Percentiles rank a stretch among this genome's conserved stretches.
Conservation (phyloP, 2,113 vertebrate species). For the Rostratula benghalensis region DNA sequence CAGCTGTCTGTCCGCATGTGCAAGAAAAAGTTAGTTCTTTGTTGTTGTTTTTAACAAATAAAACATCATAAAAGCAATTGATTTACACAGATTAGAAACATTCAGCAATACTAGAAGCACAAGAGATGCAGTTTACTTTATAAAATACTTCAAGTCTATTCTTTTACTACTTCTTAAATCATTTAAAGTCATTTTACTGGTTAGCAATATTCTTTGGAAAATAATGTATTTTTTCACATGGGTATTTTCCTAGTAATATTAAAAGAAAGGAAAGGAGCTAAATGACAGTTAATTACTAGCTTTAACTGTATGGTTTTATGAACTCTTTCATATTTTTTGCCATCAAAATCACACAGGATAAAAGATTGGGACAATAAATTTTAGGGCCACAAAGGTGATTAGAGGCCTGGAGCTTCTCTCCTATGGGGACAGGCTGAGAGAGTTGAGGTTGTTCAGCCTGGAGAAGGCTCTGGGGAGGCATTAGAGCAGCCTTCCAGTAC, state of each 20-base stretch:
- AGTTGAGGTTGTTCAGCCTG: not conserved
- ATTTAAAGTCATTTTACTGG: not conserved
- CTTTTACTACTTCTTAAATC: not conserved
- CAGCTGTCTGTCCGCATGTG: too few species aligned
- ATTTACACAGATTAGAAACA: not conserved
- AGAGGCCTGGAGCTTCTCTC: not conserved
- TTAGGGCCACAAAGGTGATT: not conserved
- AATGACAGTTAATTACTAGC: not conserved
- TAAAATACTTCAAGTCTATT: not conserved
- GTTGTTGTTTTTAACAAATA: not conserved
- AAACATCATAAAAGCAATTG: not conserved
- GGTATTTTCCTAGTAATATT: not conserved
- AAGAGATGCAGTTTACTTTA: not conserved
- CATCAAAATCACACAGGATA: not conserved
- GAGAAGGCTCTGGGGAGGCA: not conserved
- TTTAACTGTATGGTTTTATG: not conserved
- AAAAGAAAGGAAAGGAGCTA: not conserved
- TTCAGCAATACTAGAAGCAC: fast-evolving
- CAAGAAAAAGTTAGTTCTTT: not conserved
- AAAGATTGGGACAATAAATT: not conserved
- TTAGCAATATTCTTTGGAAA: not conserved
- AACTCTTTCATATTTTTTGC: not conserved
- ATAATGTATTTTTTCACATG: not conserved
- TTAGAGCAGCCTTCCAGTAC: not conserved
- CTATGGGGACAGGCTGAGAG: not conserved